phyloP scores from a whole-genome alignment of 2,797 vertebrate species.

The Schizopygopsis malacanthus region DNA sequence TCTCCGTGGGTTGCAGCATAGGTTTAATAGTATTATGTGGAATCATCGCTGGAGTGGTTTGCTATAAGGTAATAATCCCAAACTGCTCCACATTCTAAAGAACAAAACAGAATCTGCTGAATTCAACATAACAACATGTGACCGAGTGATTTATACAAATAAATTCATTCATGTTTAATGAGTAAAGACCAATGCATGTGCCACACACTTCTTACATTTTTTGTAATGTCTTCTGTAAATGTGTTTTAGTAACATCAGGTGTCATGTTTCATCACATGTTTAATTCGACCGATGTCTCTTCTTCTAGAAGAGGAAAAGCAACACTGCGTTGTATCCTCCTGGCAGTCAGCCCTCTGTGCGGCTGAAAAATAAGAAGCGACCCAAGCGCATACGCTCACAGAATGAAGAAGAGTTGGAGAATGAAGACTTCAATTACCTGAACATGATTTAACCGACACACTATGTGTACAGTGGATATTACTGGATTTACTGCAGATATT shows the following conservation, averaged over 20 bases:
- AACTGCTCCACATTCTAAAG: not conserved
- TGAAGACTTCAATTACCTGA: constrained; percentile 44
- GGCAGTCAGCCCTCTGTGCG: not conserved
- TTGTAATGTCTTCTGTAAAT: not conserved
- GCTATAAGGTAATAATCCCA: constrained; percentile 34
- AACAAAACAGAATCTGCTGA: not conserved
- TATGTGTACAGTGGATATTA: not conserved
- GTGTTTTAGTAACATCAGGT: not conserved
- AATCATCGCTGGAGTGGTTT: constrained; percentile 26
- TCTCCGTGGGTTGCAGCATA: constrained; percentile 24
- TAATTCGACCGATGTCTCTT: constrained; percentile 13
- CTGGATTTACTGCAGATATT: not conserved
- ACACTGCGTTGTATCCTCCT: not conserved
- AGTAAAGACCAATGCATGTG: not conserved
- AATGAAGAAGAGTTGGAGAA: constrained; percentile 12
- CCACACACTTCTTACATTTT: not conserved
- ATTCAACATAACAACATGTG: not conserved
- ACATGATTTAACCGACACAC: not conserved
- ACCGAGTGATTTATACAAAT: not conserved
- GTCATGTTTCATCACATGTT: not conserved
- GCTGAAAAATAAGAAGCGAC: not conserved
- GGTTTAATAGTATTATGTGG: constrained; percentile 15
- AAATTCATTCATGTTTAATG: not conserved
- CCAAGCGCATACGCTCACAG: not conserved
- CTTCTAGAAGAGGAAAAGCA: constrained; percentile 29